phyloP scores from a whole-genome alignment of 2,797 vertebrate genomes.

The Halcyon smyrnensis region DNA sequence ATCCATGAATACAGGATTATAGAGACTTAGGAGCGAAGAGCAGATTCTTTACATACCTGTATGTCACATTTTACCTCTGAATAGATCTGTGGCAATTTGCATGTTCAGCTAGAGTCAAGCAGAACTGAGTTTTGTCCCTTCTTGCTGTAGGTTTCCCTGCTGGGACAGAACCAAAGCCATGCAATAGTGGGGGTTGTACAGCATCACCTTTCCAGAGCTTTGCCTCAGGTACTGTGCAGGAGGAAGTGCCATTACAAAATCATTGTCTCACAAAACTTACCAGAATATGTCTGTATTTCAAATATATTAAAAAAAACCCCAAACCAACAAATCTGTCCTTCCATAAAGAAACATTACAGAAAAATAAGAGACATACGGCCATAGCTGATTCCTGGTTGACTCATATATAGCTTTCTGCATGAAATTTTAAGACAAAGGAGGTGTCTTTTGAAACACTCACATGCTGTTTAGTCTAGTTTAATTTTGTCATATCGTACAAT shows the following conservation, averaged over 20 bases:
- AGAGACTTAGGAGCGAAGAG: neutral
- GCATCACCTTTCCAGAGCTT: neutral
- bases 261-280: neutral
- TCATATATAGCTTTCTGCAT: neutral
- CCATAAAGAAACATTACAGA: neutral
- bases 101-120: neutral
- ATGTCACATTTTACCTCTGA: neutral
- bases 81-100: neutral
- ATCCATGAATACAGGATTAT: neutral
- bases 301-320: neutral
- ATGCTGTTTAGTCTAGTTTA: neutral
- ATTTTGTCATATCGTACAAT: neutral
- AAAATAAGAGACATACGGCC: neutral
- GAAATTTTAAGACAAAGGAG: neutral
- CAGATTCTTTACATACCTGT: neutral
- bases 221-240: accelerated
- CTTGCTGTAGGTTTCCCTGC: neutral
- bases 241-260: neutral
- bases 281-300: neutral
- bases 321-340: neutral
- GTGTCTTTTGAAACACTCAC: neutral
- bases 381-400: neutral
- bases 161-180: neutral
- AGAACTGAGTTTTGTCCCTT: neutral
- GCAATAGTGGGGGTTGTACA: neutral